Conservation (phyloP, 2,113 vertebrate genomes). For the Semicossyphus pulcher region DNA sequence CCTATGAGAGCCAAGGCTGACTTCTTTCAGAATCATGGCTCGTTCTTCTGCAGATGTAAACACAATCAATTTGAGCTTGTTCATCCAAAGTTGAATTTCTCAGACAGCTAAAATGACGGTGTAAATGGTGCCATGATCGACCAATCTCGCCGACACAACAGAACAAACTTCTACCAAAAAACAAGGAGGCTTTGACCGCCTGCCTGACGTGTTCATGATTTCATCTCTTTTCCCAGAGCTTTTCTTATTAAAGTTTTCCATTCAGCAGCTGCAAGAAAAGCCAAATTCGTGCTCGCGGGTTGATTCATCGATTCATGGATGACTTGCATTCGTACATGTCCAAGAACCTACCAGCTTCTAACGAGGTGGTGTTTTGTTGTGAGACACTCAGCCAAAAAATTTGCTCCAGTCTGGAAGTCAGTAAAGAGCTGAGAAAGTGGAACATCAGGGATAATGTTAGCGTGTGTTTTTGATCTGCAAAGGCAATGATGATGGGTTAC, state of each 20-base stretch:
- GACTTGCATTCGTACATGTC: slow-evolving; percentile 25
- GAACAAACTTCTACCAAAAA: no score
- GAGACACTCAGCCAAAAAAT: slow-evolving; percentile 1
- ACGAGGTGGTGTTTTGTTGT: slow-evolving; percentile 1
- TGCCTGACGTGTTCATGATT: slow-evolving; percentile 34
- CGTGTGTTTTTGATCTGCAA: neutral
- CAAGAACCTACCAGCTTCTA: slow-evolving; percentile 21
- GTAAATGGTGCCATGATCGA: neutral
- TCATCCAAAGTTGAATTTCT: slow-evolving; percentile 16
- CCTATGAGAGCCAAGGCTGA: neutral
- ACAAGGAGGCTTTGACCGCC: neutral
- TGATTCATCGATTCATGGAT: slow-evolving; percentile 27
- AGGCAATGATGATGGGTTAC: neutral
- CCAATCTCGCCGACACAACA: no score
- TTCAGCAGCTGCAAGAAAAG: slow-evolving; percentile 22
- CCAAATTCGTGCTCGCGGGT: slow-evolving; percentile 23
- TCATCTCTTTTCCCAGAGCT: slow-evolving; percentile 16
- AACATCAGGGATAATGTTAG: neutral
- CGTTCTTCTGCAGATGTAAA: neutral
- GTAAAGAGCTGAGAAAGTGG: neutral
- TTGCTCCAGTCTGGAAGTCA: neutral
- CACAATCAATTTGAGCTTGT: neutral
- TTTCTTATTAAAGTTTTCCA: slow-evolving; percentile 32
- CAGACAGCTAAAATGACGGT: neutral
- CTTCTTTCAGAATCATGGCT: neutral